Evolutionary conservation across 1,140 invertebrate species (phyloP).

Genomic region (Ostrea denselamellosa): DNA sequence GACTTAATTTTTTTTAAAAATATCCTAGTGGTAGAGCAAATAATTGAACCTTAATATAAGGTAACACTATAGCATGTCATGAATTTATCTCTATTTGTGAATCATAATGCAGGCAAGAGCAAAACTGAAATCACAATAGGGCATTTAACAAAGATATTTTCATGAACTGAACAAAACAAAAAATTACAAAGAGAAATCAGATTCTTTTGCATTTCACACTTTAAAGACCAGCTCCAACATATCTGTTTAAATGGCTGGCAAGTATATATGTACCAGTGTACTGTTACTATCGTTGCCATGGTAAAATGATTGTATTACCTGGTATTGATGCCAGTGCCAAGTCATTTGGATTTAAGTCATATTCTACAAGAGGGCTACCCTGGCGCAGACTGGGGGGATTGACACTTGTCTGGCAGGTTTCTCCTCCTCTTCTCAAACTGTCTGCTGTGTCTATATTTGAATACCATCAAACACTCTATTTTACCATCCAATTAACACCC

Average conservation of each 20-base stretch:
- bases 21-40: too few relatives aligned
- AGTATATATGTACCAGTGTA: not conserved
- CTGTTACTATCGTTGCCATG: not conserved
- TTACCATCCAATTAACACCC: not conserved
- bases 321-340: slow-evolving; percentile 51
- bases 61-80: too few relatives aligned
- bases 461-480: not conserved
- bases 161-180: too few relatives aligned
- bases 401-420: not conserved
- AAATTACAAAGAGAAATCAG: too few relatives aligned
- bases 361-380: slow-evolving; percentile 41
- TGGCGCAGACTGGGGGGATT: not conserved
- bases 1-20: too few relatives aligned
- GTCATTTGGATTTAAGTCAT: slow-evolving; percentile 46
- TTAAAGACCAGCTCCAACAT: too few relatives aligned
- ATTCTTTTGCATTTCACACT: too few relatives aligned
- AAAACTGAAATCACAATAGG: too few relatives aligned
- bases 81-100: too few relatives aligned
- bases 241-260: not conserved
- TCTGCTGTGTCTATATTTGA: not conserved
- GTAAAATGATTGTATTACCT: slow-evolving; percentile 51
- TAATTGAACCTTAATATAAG: too few relatives aligned
- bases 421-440: not conserved
- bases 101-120: too few relatives aligned
- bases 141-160: too few relatives aligned